Percentiles rank a stretch among this genome's conserved stretches.
Conservation (phyloP, 2,888 invertebrate genomes). For the Lithophane leautieri region DNA sequence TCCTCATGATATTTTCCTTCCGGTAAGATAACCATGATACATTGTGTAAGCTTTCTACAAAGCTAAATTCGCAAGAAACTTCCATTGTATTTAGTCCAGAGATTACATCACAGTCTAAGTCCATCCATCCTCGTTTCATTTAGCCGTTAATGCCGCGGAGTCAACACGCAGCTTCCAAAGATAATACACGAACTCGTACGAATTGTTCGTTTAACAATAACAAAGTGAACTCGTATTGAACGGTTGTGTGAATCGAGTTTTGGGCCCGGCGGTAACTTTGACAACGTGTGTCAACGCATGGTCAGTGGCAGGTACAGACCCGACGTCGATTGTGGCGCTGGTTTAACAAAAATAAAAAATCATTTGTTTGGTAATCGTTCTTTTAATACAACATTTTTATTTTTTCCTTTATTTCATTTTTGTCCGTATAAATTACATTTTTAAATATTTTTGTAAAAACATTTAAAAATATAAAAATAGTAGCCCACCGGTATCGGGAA, state of each 20-base stretch:
- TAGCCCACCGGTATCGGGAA: too few species aligned
- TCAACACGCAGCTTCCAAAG: conserved; percentile 42
- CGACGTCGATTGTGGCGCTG: background rate
- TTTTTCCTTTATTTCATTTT: too few species aligned
- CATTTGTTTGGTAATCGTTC: too few species aligned
- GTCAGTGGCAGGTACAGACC: background rate
- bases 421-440: too few species aligned
- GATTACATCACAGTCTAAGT: conserved; percentile 33
- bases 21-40: background rate
- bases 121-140: conserved; percentile 28
- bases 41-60: background rate
- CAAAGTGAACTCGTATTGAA: conserved; percentile 34
- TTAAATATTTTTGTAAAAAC: too few species aligned
- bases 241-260: conserved; percentile 4
- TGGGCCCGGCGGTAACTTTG: conserved; percentile 35
- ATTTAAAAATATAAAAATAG: too few species aligned
- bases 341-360: too few species aligned
- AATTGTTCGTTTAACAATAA: conserved; percentile 24
- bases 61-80: conserved; percentile 6
- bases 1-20: background rate
- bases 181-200: conserved; percentile 32
- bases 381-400: too few species aligned
- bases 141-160: conserved; percentile 42
- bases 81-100: conserved; percentile 20
- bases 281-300: conserved; percentile 19